Conservation (phyloP, 2,113 vertebrate genomes). For the Promerops cafer region DNA sequence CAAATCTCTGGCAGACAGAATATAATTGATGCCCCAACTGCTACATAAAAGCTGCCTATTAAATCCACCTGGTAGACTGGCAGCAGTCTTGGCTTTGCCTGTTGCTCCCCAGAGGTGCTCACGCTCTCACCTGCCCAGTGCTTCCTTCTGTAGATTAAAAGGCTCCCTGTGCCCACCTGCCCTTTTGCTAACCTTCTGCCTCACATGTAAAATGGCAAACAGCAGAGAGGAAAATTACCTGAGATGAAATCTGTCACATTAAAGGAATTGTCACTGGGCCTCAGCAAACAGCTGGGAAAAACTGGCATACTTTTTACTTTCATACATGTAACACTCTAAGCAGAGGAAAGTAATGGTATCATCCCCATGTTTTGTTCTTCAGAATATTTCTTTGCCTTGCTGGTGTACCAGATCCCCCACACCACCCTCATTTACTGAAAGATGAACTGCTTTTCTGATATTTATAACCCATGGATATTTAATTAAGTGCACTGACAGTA, state of each 20-base stretch:
- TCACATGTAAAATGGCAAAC: not conserved
- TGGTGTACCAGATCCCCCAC: not conserved
- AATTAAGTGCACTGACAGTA: not conserved
- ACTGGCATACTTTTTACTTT: not conserved
- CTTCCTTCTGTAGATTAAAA: not conserved
- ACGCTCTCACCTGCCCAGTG: not conserved
- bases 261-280: not conserved
- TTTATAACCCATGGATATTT: not conserved
- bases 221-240: not conserved
- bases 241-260: not conserved
- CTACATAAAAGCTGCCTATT: not conserved
- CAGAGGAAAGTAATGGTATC: not conserved
- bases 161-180: not conserved
- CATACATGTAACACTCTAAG: not conserved
- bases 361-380: not conserved
- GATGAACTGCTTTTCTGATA: not conserved
- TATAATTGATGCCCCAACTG: not conserved
- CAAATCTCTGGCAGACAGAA: not conserved
- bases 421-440: not conserved
- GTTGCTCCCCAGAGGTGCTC: not conserved
- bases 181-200: not conserved
- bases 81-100: not conserved
- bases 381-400: not conserved
- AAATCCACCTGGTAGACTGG: not conserved
- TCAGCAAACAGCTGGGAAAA: not conserved